Evolutionary conservation across 2,888 invertebrate genomes (phyloP).

Genomic region (Carcina quercana): DNA sequence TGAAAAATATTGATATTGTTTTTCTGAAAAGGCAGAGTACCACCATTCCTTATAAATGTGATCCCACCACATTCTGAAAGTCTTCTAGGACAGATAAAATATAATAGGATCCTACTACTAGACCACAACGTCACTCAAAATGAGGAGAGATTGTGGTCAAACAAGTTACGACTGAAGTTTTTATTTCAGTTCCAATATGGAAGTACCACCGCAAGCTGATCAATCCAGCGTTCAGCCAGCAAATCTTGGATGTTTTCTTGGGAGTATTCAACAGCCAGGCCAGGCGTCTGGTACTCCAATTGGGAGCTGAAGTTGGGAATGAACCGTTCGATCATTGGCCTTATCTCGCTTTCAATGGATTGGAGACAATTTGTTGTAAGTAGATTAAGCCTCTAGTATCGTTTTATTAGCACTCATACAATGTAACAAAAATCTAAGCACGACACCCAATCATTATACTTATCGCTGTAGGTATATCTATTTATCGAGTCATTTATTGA

Average conservation of each 20-base stretch:
- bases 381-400: constrained; percentile 2
- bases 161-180: too few relatives aligned
- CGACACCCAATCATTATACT: too few relatives aligned
- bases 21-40: too few relatives aligned
- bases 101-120: not conserved
- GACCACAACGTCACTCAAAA: not conserved
- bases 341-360: constrained; percentile 17
- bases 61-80: too few relatives aligned
- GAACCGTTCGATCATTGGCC: constrained; percentile 24
- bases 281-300: constrained; percentile 17
- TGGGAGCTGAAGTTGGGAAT: constrained; percentile 18
- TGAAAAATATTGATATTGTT: too few relatives aligned
- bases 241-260: constrained; percentile 23
- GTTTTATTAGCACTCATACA: too few relatives aligned
- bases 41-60: too few relatives aligned
- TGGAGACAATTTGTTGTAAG: constrained; percentile 29
- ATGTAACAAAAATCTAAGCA: too few relatives aligned
- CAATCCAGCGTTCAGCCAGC: constrained; percentile 27
- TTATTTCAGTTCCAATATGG: constrained; percentile 29
- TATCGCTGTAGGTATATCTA: too few relatives aligned
- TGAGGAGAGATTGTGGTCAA: not conserved
- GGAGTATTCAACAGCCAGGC: constrained; percentile 26
- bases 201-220: constrained; percentile 26
- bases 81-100: not conserved
- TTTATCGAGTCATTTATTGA: too few relatives aligned